Evolutionary conservation across 2,888 invertebrate genomes (phyloP).

Genomic region (Bugulina stolonifera): DNA sequence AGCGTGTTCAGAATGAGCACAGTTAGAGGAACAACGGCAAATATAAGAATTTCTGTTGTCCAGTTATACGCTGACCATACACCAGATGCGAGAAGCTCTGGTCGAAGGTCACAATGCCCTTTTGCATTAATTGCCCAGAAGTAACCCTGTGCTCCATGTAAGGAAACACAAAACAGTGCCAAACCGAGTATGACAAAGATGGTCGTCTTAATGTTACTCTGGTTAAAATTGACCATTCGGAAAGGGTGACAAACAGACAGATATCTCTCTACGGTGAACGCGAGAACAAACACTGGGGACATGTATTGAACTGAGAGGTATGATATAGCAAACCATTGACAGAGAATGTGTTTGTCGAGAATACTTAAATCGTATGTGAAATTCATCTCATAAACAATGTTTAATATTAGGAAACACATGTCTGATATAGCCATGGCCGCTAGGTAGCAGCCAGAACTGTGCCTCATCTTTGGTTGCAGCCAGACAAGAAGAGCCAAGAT

Average conservation of each 20-base stretch:
- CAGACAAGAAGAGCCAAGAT: constrained; percentile 49
- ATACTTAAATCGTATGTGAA: constrained; percentile 38
- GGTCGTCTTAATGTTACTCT: constrained; percentile 46
- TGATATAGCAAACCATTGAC: constrained; percentile 45
- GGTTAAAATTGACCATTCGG: constrained; percentile 30
- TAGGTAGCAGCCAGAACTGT: constrained; percentile 51
- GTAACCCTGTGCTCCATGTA: constrained; percentile 46
- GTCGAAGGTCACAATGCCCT: background rate
- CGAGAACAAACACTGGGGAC: constrained; percentile 47
- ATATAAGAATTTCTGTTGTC: constrained; percentile 46
- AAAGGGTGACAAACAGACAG: constrained; percentile 52
- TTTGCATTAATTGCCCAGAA: constrained; percentile 39
- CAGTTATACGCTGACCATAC: constrained; percentile 36
- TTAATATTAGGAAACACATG: constrained; percentile 45
- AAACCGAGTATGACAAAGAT: constrained; percentile 40
- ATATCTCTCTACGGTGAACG: constrained; percentile 51
- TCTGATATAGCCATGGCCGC: constrained; percentile 49
- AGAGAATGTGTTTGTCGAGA: constrained; percentile 41
- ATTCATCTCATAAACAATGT: constrained; percentile 44
- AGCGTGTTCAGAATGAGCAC: constrained; percentile 49
- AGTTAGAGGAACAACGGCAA: constrained; percentile 45
- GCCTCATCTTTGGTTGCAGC: constrained; percentile 49
- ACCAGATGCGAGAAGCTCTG: background rate
- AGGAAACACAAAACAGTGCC: constrained; percentile 35
- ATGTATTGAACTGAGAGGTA: constrained; percentile 47